These are phyloP conservation scores for Drosophila nr. fundita DNA, from an alignment of 2,888 invertebrate species.

Conservation along the genomic window DNA sequence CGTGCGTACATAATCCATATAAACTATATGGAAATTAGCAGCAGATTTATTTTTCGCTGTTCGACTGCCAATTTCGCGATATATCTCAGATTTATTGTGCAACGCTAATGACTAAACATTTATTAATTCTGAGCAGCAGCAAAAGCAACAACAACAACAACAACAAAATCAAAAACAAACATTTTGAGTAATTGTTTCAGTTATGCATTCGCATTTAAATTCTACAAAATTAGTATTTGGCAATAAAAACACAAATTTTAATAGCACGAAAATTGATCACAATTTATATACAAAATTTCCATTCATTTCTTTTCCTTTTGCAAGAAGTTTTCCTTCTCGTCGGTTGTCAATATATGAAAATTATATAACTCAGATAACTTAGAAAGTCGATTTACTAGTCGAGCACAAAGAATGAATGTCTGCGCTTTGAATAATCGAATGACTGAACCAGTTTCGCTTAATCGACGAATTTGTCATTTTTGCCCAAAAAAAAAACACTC, in stretches of 20 bases:
- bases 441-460: constrained; percentile 69
- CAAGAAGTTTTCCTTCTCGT: not conserved
- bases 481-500: constrained; percentile 19
- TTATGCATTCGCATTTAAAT: not conserved
- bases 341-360: not conserved
- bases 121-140: constrained; percentile 54
- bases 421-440: constrained; percentile 15
- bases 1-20: constrained; percentile 48
- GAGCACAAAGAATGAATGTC: constrained; percentile 8
- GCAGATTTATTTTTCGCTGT: constrained; percentile 23
- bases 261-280: not conserved
- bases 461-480: constrained; percentile 74
- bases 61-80: constrained; percentile 58
- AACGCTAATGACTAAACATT: constrained; percentile 73
- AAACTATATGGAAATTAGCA: constrained; percentile 68
- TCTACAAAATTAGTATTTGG: not conserved
- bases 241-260: not conserved
- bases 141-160: not conserved
- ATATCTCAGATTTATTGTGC: constrained; percentile 72
- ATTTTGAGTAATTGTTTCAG: not conserved
- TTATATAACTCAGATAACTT: constrained; percentile 33
- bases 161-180: not conserved
- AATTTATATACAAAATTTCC: no score
- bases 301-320: not conserved
- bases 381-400: constrained; percentile 32